Base-by-base conservation (phyloP, 92 coral and sea anemone genomes). In the Hydrozoanthus gracilis region DNA sequence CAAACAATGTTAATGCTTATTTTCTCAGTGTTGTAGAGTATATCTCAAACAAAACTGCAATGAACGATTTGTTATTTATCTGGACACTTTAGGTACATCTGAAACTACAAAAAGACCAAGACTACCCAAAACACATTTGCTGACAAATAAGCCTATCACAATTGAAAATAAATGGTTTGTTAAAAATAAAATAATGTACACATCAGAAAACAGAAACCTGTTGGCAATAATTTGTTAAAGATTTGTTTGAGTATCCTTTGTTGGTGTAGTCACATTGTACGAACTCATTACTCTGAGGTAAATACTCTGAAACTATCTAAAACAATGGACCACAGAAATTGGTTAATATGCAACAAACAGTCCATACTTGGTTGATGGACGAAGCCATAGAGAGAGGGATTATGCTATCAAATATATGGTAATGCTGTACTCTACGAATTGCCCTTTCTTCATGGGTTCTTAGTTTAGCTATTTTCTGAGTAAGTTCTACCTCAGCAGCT, bases 401-500 rank as follows among this genome's bases (percentile, higher is more conserved):
- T 72, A 72, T 45, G 39, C 77, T 45, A 72, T 44, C 77, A 72
- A 72, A 72, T 45, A 72, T 7, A 46, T 72, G 52, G 39, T 72
- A 18, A 18, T 46, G 47, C 3, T 72, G 11, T 11, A 72, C 77
- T 45, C 77, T 72, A 44, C 77, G 54, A 72, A 72, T 72, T 72
- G 77, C 77, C 39, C 77, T 72, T 72, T 72, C 77, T 72, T 45
- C 52, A 72, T 72, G 77, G 15, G 44, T 72, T 72, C 77, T 72
- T 17, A 11, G 77, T 72, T 72, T 72, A 45, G 77, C 77, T 46
- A 45, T 72, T 46, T 15, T 72, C 39, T 45, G 56, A 72, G 77
- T 72, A 44, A 72, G 27, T 72, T 72, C 77, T 72, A 72, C 77
- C 27, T 45, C 77, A 3, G 20, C 77, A 8, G 20, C 35, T 18